These are phyloP conservation scores for Halcyon badia DNA, from an alignment of 2,797 vertebrate genomes.

Conservation along the genomic window DNA sequence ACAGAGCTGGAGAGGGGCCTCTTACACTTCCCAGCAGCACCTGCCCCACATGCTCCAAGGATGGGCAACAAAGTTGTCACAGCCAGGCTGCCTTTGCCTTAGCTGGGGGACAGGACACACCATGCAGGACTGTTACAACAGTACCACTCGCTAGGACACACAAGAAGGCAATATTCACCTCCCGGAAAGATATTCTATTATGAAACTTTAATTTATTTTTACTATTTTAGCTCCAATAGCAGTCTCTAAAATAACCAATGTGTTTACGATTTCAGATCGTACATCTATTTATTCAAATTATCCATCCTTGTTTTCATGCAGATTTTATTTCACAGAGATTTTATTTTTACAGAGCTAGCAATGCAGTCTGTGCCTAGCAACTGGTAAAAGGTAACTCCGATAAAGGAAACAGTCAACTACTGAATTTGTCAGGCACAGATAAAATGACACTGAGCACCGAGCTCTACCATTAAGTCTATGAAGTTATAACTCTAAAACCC, in stretches of 20 bases:
- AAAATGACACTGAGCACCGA: not conserved
- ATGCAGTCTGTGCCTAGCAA: not conserved
- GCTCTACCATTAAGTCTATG: not conserved
- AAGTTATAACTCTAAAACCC: not conserved
- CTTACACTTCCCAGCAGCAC: not conserved
- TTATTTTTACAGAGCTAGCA: not conserved
- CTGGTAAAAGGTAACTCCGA: not conserved
- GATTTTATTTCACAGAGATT: not conserved
- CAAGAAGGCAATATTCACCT: not conserved
- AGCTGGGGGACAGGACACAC: not conserved
- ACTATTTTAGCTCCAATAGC: not conserved
- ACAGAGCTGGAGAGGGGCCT: not conserved
- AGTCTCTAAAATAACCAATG: not conserved
- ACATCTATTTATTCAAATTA: not conserved
- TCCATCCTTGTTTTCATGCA: not conserved
- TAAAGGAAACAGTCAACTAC: not conserved
- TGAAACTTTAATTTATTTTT: not conserved
- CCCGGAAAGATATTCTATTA: not conserved
- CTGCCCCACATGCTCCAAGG: rapidly evolving
- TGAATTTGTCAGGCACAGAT: not conserved
- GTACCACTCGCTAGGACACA: not conserved
- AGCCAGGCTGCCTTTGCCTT: not conserved
- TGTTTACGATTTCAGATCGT: not conserved
- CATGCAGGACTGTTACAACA: rapidly evolving
- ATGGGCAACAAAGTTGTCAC: not conserved